Conservation (phyloP, 2,113 vertebrate species). For the Dromas ardeola region DNA sequence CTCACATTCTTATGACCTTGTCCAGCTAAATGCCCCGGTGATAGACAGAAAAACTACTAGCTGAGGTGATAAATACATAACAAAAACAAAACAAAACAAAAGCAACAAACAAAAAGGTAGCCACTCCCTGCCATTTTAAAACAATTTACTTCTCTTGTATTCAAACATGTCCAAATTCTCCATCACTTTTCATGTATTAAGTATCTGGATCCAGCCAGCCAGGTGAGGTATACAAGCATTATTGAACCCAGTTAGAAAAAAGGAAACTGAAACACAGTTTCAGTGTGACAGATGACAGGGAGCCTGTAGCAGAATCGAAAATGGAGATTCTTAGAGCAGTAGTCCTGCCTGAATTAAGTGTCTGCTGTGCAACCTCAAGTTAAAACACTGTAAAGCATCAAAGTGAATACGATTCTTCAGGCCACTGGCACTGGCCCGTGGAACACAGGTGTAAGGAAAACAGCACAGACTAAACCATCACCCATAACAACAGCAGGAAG, state of each 20-base stretch:
- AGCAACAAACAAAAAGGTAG: not conserved
- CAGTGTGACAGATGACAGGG: not conserved
- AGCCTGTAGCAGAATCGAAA: not conserved
- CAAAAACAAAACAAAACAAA: not conserved
- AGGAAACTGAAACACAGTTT: not conserved
- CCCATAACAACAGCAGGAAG: not conserved
- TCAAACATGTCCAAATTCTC: not conserved
- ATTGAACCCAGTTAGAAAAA: not conserved
- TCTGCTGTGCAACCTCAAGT: not conserved
- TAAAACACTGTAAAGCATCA: conserved; percentile 3
- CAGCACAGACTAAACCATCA: not conserved
- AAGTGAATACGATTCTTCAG: not conserved
- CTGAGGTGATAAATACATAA: not conserved
- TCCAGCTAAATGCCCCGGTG: not conserved
- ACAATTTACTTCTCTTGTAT: not conserved
- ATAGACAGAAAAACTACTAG: not conserved
- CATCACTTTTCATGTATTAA: not conserved
- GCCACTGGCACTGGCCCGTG: not conserved
- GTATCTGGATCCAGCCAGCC: not conserved
- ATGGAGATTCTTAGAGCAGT: not conserved
- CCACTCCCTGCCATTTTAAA: not conserved
- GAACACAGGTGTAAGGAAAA: not conserved
- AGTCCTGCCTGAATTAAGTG: not conserved
- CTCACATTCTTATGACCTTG: not conserved
- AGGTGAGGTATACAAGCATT: not conserved